Percentiles rank a stretch among this genome's conserved stretches.
Conservation (phyloP, 2,888 invertebrate genomes). For the Ditula angustiorana region DNA sequence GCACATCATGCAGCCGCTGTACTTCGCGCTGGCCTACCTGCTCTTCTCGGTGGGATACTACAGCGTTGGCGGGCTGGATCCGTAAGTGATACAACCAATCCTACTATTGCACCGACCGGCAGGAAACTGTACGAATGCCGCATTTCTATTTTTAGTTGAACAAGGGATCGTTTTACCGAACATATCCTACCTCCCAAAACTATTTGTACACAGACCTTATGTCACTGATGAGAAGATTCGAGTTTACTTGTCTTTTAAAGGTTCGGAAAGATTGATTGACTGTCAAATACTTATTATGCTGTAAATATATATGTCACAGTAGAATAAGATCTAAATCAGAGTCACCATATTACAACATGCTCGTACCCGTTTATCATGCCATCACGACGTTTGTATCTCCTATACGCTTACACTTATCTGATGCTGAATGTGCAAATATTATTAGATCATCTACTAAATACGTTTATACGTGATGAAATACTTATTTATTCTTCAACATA, state of each 20-base stretch:
- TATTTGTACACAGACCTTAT: too few species aligned
- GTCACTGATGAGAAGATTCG: too few species aligned
- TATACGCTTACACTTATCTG: not conserved
- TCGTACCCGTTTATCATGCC: not conserved
- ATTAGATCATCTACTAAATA: not conserved
- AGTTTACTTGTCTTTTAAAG: too few species aligned
- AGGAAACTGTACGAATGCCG: too few species aligned
- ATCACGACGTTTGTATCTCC: not conserved
- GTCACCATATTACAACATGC: not conserved
- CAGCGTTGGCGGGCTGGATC: slow-evolving; percentile 90
- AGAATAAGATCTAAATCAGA: too few species aligned
- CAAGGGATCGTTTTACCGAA: too few species aligned
- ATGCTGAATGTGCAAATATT: not conserved
- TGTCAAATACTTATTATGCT: too few species aligned
- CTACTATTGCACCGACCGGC: too few species aligned
- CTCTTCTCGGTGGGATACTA: slow-evolving; percentile 90
- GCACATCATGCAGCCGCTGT: slow-evolving; percentile 88
- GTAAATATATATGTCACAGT: too few species aligned
- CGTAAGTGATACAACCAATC: slow-evolving; percentile 68
- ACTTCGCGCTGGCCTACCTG: slow-evolving; percentile 89
- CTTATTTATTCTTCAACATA: not conserved
- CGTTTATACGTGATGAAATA: not conserved
- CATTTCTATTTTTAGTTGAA: too few species aligned
- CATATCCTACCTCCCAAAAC: too few species aligned
- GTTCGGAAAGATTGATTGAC: too few species aligned